Conservation (phyloP, 2,797 vertebrate species). For the Myotis vivesi region DNA sequence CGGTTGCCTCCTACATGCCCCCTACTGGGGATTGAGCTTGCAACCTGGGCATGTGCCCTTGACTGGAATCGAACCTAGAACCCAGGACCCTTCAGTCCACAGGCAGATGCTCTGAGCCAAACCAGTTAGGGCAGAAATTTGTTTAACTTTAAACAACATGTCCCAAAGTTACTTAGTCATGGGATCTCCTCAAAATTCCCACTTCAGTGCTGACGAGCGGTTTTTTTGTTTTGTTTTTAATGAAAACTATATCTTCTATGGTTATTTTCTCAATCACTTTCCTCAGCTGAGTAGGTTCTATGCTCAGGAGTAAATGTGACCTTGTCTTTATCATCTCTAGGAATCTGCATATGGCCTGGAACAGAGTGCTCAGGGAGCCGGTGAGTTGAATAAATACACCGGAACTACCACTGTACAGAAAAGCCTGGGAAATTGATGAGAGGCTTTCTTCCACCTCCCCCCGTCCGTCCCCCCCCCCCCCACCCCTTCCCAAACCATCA, state of each 20-base stretch:
- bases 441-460: not conserved
- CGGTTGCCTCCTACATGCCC: no score
- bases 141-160: not conserved
- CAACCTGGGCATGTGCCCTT: no score
- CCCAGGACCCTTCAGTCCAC: no score
- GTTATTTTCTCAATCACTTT: not conserved
- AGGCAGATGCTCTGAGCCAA: no score
- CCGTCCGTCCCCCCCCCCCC: accelerated
- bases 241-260: not conserved
- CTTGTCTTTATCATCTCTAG: not conserved
- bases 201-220: not conserved
- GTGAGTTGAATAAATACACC: not conserved
- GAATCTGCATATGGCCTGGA: not conserved
- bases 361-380: not conserved
- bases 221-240: not conserved
- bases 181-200: not conserved
- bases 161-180: not conserved
- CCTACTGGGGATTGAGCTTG: no score
- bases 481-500: not conserved
- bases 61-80: no score
- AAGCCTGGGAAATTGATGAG: not conserved
- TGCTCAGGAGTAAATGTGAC: not conserved
- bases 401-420: not conserved
- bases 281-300: not conserved
- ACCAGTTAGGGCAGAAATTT: not conserved